These are phyloP conservation scores for Pyrrhosoma nymphula DNA, from an alignment of 2,888 invertebrate genomes.

Conservation along the genomic window DNA sequence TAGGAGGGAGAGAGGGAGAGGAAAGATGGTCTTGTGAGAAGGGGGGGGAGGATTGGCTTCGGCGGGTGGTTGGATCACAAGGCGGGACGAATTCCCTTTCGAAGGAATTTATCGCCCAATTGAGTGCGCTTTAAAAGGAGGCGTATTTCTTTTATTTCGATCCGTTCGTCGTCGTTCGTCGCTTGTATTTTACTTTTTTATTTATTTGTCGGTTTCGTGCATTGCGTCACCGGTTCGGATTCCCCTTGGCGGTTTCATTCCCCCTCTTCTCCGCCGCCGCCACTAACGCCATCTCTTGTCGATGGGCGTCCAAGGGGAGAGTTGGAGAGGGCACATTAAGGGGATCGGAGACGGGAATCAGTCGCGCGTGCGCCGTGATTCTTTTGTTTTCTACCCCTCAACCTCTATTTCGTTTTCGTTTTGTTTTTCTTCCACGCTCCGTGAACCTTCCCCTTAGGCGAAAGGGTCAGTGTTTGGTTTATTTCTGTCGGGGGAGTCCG, in stretches of 20 bases:
- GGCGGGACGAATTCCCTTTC: conserved; percentile 23
- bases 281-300: not conserved
- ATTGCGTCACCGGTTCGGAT: conserved; percentile 6
- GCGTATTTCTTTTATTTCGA: not conserved
- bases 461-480: conserved; percentile 10
- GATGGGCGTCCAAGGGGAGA: not conserved
- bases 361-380: conserved; percentile 29
- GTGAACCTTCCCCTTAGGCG: not conserved
- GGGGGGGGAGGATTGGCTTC: not conserved
- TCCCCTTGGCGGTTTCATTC: not conserved
- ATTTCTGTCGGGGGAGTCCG: not conserved
- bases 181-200: no score
- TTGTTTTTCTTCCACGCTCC: not conserved
- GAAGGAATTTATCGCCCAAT: conserved; percentile 29
- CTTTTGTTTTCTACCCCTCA: not conserved
- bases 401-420: not conserved
- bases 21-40: no score
- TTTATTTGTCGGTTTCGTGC: conserved; percentile 3
- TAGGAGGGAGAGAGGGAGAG: not conserved
- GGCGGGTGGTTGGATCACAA: not conserved
- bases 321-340: not conserved
- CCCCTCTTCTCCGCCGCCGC: not conserved
- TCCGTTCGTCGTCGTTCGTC: not conserved
- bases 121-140: not conserved
- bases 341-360: not conserved